Evolutionary conservation across 2,113 vertebrate species (phyloP).

Genomic region (Casuarius casuarius): DNA sequence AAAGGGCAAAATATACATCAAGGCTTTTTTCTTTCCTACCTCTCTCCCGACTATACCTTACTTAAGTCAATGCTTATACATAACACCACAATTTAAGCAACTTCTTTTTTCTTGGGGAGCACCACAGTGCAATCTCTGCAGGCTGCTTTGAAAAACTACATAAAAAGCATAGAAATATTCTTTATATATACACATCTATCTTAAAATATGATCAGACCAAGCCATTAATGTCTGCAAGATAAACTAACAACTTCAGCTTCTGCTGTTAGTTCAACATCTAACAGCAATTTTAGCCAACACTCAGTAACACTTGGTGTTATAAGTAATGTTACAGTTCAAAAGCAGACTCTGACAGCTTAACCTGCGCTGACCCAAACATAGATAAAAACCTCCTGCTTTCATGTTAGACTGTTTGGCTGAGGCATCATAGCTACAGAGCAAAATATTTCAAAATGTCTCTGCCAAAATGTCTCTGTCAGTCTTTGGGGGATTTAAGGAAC

Average conservation of each 20-base stretch:
- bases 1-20: conserved; percentile 15
- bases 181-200: neutral
- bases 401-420: neutral
- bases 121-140: neutral
- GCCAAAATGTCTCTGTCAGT: neutral
- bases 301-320: neutral
- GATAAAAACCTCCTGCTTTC: neutral
- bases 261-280: conserved; percentile 38
- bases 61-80: neutral
- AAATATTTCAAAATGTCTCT: neutral
- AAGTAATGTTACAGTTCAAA: conserved; percentile 33
- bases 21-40: neutral
- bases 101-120: neutral
- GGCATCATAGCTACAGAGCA: neutral
- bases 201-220: conserved; percentile 55
- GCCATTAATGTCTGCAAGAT: conserved; percentile 49
- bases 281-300: conserved; percentile 10
- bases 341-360: neutral
- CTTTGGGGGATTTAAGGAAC: neutral
- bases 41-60: neutral
- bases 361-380: conserved; percentile 40
- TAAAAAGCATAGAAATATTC: neutral
- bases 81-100: neutral
- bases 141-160: neutral
- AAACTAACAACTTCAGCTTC: conserved; percentile 40